Evolutionary conservation across 2,888 invertebrate species (phyloP).

Genomic region (Sthenelais limicola): DNA sequence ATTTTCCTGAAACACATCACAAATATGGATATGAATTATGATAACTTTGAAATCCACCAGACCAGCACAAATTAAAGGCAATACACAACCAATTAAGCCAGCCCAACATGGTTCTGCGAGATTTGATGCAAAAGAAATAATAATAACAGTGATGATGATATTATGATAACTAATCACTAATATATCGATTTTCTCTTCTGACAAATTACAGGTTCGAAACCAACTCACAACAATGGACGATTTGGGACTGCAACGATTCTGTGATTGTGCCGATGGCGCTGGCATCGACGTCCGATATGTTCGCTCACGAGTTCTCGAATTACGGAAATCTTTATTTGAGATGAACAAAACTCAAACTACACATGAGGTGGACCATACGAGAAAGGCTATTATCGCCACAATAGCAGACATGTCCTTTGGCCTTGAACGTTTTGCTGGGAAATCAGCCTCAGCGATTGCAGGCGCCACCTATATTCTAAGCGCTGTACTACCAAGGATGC

Average conservation of each 20-base stretch:
- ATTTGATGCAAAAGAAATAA: too few relatives aligned
- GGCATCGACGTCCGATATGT: background rate
- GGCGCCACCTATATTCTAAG: conserved; percentile 16
- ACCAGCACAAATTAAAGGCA: too few relatives aligned
- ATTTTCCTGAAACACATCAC: too few relatives aligned
- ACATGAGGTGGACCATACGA: background rate
- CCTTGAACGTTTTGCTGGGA: conserved; percentile 1
- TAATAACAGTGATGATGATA: too few relatives aligned
- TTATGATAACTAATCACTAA: too few relatives aligned
- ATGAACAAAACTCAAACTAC: background rate
- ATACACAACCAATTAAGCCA: too few relatives aligned
- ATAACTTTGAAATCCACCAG: too few relatives aligned
- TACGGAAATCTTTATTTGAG: background rate
- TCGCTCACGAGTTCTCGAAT: conserved; percentile 3
- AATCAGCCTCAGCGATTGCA: background rate
- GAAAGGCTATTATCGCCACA: background rate
- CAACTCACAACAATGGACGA: conserved; percentile 12
- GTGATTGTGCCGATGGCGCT: conserved; percentile 20
- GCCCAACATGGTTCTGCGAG: too few relatives aligned
- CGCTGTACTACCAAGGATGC: background rate
- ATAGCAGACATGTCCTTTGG: conserved; percentile 23
- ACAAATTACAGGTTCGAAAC: too few relatives aligned
- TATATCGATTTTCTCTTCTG: too few relatives aligned
- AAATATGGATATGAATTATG: too few relatives aligned
- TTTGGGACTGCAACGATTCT: background rate